Evolutionary conservation across 92 coral and sea anemone genomes (phyloP).

Genomic region (Pocillopora grandis): DNA sequence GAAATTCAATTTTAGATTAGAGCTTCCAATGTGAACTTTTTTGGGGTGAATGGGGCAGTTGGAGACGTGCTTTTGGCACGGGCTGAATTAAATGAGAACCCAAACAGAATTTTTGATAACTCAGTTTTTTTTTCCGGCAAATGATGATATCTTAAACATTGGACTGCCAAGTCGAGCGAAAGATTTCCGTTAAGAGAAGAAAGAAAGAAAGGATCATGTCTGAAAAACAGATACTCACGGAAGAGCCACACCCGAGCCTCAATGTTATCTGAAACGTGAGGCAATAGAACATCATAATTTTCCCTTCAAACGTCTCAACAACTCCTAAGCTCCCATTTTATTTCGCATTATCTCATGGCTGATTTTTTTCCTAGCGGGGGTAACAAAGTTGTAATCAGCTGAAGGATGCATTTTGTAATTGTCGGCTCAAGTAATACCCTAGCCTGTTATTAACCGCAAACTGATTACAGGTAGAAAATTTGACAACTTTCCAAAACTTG

Average conservation of each 20-base stretch:
- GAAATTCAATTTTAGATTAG: background rate
- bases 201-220: too few relatives aligned
- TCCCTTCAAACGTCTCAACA: too few relatives aligned
- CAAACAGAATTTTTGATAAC: too few relatives aligned
- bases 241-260: too few relatives aligned
- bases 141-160: too few relatives aligned
- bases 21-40: background rate
- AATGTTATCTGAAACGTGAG: too few relatives aligned
- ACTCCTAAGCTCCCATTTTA: background rate
- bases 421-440: background rate
- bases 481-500: conserved; percentile 34
- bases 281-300: too few relatives aligned
- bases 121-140: too few relatives aligned
- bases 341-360: background rate
- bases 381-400: background rate
- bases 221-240: too few relatives aligned
- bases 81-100: too few relatives aligned
- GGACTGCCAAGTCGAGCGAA: too few relatives aligned
- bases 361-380: background rate
- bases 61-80: background rate
- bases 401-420: background rate
- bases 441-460: conserved; percentile 29
- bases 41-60: background rate
- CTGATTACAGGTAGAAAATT: conserved; percentile 17
- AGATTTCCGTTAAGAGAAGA: too few relatives aligned